phyloP scores from a whole-genome alignment of 2,113 vertebrate genomes.

The Sardina pilchardus region DNA sequence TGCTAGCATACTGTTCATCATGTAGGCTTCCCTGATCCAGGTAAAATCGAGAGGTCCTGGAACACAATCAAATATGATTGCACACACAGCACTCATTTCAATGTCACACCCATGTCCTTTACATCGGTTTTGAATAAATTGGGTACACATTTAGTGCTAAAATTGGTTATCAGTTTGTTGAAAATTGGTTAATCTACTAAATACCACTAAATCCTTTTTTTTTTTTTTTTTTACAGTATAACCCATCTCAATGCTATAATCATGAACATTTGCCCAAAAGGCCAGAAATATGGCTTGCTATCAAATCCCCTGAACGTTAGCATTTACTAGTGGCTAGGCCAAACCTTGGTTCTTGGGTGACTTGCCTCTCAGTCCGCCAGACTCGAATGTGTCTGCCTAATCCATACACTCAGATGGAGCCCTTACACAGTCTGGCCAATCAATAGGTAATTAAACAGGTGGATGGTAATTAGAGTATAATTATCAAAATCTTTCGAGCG shows the following conservation, averaged over 20 bases:
- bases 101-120: too few relatives aligned
- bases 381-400: background rate
- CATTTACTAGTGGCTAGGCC: background rate
- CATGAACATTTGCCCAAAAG: too few relatives aligned
- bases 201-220: too few relatives aligned
- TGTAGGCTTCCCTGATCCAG: background rate
- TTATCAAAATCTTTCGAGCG: background rate
- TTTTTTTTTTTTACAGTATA: too few relatives aligned
- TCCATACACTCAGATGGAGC: constrained; percentile 11
- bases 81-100: background rate
- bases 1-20: background rate
- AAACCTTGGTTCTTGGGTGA: background rate
- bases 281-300: too few relatives aligned
- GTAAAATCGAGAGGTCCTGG: background rate
- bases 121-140: too few relatives aligned
- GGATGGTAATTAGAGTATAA: background rate
- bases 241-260: too few relatives aligned
- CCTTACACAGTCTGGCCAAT: background rate
- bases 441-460: constrained; percentile 6
- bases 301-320: background rate
- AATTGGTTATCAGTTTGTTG: too few relatives aligned
- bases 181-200: too few relatives aligned
- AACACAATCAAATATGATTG: background rate
- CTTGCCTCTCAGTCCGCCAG: background rate
- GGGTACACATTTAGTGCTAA: too few relatives aligned